These are phyloP conservation scores for Toxotes lorentzi DNA, from an alignment of 2,797 vertebrate genomes.

Conservation along the genomic window DNA sequence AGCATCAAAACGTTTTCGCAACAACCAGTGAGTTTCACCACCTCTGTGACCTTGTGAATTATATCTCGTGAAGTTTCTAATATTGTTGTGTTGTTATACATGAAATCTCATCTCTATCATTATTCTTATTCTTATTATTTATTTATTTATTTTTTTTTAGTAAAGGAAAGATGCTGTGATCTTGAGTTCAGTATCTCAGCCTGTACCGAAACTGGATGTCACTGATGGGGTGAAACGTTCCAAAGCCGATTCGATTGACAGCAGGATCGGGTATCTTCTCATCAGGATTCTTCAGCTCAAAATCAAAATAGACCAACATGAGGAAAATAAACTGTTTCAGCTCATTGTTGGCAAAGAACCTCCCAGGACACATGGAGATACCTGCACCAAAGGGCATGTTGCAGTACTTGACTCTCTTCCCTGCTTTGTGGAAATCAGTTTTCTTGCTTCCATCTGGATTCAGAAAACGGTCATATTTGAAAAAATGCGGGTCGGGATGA, in stretches of 20 bases:
- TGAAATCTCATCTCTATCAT: too few relatives aligned
- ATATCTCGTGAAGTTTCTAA: too few relatives aligned
- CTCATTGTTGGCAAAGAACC: conserved; percentile 91
- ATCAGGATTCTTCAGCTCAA: conserved; percentile 87
- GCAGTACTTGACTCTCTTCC: conserved; percentile 89
- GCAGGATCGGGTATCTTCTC: conserved; percentile 80
- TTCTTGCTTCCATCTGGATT: conserved; percentile 87
- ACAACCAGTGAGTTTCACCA: too few relatives aligned
- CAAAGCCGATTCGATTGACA: conserved; percentile 86
- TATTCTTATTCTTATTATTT: too few relatives aligned
- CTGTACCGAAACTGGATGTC: too few relatives aligned
- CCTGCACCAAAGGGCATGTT: conserved; percentile 95
- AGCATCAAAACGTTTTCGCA: too few relatives aligned
- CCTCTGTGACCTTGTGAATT: too few relatives aligned
- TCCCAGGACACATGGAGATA: conserved; percentile 89
- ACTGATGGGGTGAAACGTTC: conserved; percentile 48
- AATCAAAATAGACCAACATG: conserved; percentile 90
- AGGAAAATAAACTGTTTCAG: conserved; percentile 92
- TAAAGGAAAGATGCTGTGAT: too few relatives aligned
- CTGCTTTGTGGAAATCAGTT: conserved; percentile 88
- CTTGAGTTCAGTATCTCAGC: too few relatives aligned
- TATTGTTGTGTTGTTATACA: too few relatives aligned
- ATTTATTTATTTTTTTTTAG: too few relatives aligned
- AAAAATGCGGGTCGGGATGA: conserved; percentile 87
- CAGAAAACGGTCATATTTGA: conserved; percentile 91